phyloP scores from a whole-genome alignment of 2,113 vertebrate species.

The Nanger granti region DNA sequence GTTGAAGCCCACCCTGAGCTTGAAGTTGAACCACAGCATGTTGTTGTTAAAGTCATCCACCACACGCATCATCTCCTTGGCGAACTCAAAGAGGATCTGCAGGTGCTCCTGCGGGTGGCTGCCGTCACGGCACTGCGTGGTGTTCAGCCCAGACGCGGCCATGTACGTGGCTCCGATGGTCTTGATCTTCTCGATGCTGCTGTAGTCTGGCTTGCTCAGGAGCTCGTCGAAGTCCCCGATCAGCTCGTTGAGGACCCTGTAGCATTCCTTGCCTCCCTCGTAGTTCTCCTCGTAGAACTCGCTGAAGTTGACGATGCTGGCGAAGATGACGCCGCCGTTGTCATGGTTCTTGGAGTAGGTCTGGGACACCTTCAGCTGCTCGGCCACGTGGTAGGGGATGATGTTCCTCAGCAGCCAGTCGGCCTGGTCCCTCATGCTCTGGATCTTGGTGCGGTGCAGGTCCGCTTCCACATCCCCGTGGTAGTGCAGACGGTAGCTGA shows the following conservation, averaged over 20 bases:
- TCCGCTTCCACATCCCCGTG: conserved; percentile 96
- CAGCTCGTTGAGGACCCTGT: conserved; percentile 95
- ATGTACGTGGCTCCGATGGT: conserved; percentile 99
- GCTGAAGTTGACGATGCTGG: conserved; percentile 98
- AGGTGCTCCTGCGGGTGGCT: conserved; percentile 88
- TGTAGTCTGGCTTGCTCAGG: conserved; percentile 87
- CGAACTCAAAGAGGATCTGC: conserved; percentile 95
- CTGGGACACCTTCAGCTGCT: conserved; percentile 97
- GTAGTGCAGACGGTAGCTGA: conserved; percentile 98
- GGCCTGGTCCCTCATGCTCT: conserved; percentile 96
- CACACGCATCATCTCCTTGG: conserved; percentile 97
- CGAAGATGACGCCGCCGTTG: conserved; percentile 94
- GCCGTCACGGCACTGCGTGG: conserved; percentile 85
- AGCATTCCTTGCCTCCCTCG: conserved; percentile 97
- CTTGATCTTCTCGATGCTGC: conserved; percentile 97
- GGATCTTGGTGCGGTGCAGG: conserved; percentile 95
- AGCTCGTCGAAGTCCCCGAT: conserved; percentile 98
- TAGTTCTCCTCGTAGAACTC: conserved; percentile 99
- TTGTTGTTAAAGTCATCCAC: conserved; percentile 99
- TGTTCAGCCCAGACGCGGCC: conserved; percentile 93
- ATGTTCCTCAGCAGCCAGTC: conserved; percentile 98
- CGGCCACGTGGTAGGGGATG: conserved; percentile 96
- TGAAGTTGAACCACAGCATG: conserved; percentile 98
- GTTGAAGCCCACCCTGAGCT: conserved; percentile 96
- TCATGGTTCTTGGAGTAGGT: conserved; percentile 99